Evolutionary conservation across 1,140 invertebrate genomes (phyloP).

Genomic region (Euwallacea similis): DNA sequence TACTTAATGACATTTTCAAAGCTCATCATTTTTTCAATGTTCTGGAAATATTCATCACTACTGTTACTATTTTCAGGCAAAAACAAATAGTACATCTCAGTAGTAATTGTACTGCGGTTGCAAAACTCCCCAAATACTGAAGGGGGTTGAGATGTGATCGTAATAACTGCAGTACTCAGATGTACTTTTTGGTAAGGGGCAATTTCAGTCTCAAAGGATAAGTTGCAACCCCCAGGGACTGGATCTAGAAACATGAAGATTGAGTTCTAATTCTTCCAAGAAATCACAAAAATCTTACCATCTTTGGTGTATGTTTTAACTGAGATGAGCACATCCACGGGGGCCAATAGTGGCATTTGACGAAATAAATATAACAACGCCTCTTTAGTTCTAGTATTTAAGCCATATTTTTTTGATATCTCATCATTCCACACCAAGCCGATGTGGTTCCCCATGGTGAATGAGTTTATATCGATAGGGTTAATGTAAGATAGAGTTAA

Average conservation of each 20-base stretch:
- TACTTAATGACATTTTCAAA: slow-evolving; percentile 59
- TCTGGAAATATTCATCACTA: slow-evolving; percentile 62
- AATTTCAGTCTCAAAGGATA: slow-evolving; percentile 66
- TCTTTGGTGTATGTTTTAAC: slow-evolving; percentile 58
- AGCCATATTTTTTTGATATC: slow-evolving; percentile 24
- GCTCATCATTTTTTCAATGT: slow-evolving; percentile 65
- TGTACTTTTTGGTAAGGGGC: slow-evolving; percentile 65
- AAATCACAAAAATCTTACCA: slow-evolving; percentile 55
- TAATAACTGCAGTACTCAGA: slow-evolving; percentile 58
- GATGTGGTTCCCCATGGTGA: slow-evolving; percentile 63
- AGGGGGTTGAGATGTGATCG: slow-evolving; percentile 63
- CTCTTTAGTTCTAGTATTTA: slow-evolving; percentile 20
- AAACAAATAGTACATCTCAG: slow-evolving; percentile 68
- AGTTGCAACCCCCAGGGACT: slow-evolving; percentile 76
- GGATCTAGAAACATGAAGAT: slow-evolving; percentile 60
- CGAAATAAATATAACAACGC: slow-evolving; percentile 46
- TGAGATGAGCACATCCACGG: slow-evolving; percentile 53
- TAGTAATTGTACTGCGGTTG: slow-evolving; percentile 49
- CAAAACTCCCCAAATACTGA: slow-evolving; percentile 47
- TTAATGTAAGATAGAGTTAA: slow-evolving; percentile 62
- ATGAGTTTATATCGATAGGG: not conserved
- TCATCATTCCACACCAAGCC: slow-evolving; percentile 58
- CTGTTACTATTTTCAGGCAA: slow-evolving; percentile 62
- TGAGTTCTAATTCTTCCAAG: not conserved
- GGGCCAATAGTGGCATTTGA: not conserved